Base-by-base conservation (phyloP, 2,113 vertebrate species). In the Propithecus coquereli region DNA sequence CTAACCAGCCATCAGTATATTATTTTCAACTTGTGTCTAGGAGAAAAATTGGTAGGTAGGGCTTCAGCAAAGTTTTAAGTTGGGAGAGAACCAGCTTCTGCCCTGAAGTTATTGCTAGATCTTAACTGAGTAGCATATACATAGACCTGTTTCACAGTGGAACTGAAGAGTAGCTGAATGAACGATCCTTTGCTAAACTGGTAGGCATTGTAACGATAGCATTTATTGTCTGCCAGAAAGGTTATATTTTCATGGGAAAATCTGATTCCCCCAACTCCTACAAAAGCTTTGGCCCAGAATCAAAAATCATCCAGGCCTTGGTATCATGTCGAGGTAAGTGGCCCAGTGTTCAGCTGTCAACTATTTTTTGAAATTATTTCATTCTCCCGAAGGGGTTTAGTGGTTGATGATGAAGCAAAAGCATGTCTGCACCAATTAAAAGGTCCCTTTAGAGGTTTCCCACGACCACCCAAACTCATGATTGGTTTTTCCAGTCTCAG, bases 91-190 rank as follows among this genome's bases (percentile, higher is more conserved):
- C 80, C 80, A 61, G 71, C 93, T 90, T 97, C 83, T 96, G 77
- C 94, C 97, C 95, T 97, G 87, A 97, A 97, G 91, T 97, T 93
- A 97, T 0, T 96, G 92, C 95, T 82, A 92, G 94, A 85, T 70
- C 2, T 54, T 11, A 18, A 94, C 84, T 70, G 87, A 97, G 86
- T 74, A 94, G 94, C 77, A 88, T 43, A 52, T 18, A n/a, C 45
- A 70, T 0, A 90, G 66, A 87, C 66, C 87, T 84, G 96, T 91
- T 97, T 98, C 98, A 98, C 97, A 98, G 98, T 97, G 97, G 74
- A 54, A 92, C n/a, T 23, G 8, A 93, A 50, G 65, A 93, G 76
- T 45, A 18, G 70, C 50, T 4, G 68, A 91, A 54, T 57, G 40
- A 20, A 34, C 52, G 43, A 40, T 34, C 82, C 79, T 86, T 71